Evolutionary conservation across 2,797 vertebrate species (phyloP), one percentile per base, ranked within the genome.

Genomic region (Podarcis lilfordi): DNA sequence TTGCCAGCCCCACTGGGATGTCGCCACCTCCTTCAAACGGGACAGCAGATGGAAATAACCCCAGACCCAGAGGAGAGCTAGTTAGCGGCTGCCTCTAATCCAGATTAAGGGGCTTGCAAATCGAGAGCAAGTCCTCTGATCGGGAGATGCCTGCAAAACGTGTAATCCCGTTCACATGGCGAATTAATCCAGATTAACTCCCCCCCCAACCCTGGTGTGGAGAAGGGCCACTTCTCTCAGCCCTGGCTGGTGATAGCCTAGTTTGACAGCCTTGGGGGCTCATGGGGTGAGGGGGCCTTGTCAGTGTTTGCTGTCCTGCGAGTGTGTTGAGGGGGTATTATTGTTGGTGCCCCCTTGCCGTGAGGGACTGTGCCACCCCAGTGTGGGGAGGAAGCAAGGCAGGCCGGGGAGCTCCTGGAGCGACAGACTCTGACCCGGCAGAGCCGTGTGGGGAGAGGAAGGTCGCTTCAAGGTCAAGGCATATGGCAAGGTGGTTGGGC

Each of bases 401-500:
- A 55, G 37, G 29, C 29, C 5, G 2, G 17, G 29, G 40, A 23
- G 11, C 50, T 50, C 50, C 50, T 50, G 50, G 50, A 50, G 11
- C 1, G 11, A 10, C 50, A 50, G 50, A 55, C 50, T 50, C 45
- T 50, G 45, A 11, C 45, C 45, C 10, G 3, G 45, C 50, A 55
- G 50, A 55, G 50, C 1, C 13, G 3, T 55, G 13, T 55, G 50
- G 50, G 50, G 50, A 55, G 50, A 55, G 91, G 89, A 87, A 93
- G 91, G 92, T 95, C 85, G 92, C 89, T 93, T 95, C 89, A 90
- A 90, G 89, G 89, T 90, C 89, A 87, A 37, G 23, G 35, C 55
- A 27, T 45, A 13, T 5, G 45, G 86, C 91, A 93, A 92, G 92
- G 91, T 90, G 3, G 8, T 0, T 19, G 29, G 77, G 2, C 23